Conservation (phyloP, 2,113 vertebrate species). For the Menidia beryllina region DNA sequence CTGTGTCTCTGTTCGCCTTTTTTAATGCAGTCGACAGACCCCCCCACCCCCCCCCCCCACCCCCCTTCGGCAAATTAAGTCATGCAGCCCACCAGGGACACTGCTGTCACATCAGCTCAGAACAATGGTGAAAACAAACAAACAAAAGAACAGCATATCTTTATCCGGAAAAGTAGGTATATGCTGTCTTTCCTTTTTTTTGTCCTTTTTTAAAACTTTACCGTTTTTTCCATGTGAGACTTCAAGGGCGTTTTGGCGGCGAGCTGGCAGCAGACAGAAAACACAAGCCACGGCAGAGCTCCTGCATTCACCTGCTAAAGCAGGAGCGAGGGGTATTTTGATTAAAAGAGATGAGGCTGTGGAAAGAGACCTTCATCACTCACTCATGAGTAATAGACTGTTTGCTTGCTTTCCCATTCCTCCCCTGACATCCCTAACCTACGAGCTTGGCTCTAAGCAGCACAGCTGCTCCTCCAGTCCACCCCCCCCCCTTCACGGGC, state of each 20-base stretch:
- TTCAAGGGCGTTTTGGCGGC: not conserved
- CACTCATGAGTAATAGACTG: constrained; percentile 34
- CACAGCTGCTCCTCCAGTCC: constrained; percentile 40
- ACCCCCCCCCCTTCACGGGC: not conserved
- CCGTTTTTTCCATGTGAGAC: constrained; percentile 12
- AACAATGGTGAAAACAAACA: not conserved
- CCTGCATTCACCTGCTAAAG: not conserved
- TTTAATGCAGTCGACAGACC: constrained; percentile 26
- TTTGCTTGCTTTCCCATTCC: constrained; percentile 17
- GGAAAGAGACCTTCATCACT: constrained; percentile 20
- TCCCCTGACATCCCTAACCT: constrained; percentile 34
- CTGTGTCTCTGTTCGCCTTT: not conserved
- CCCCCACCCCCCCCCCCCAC: constrained; percentile 26
- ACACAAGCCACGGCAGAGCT: not conserved
- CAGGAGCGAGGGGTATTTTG: not conserved
- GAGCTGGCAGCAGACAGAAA: not conserved
- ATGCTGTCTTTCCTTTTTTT: not conserved
- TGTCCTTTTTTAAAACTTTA: not conserved
- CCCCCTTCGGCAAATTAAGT: constrained; percentile 39
- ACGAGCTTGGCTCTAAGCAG: constrained; percentile 26
- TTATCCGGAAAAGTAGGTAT: constrained; percentile 18
- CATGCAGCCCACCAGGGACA: constrained; percentile 28
- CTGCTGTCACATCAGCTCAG: not conserved
- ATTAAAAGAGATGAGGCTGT: constrained; percentile 14
- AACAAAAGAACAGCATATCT: not conserved